phyloP scores from a whole-genome alignment of 2,113 vertebrate species.

The mouse (Mus musculus) region GRCm39 chr5:48365501-48366000 shows the following conservation, averaged over 20 bases:
- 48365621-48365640: background rate
- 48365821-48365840: background rate
- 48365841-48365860: background rate
- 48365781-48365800: background rate
- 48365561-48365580: background rate
- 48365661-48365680: background rate
- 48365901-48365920: too few species aligned
- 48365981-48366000: background rate
- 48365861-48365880: background rate
- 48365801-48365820: background rate
- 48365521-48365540: background rate
- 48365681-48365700: background rate
- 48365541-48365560: background rate
- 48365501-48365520: background rate
- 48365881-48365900: background rate
- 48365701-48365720: background rate
- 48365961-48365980: background rate
- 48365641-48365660: background rate
- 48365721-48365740: too few species aligned
- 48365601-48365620: background rate
- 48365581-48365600: background rate
- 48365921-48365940: background rate
- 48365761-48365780: background rate
- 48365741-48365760: background rate
- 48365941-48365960: background rate